Conservation (phyloP, 2,888 invertebrate genomes). For the Disparrhopalites patrizii region DNA sequence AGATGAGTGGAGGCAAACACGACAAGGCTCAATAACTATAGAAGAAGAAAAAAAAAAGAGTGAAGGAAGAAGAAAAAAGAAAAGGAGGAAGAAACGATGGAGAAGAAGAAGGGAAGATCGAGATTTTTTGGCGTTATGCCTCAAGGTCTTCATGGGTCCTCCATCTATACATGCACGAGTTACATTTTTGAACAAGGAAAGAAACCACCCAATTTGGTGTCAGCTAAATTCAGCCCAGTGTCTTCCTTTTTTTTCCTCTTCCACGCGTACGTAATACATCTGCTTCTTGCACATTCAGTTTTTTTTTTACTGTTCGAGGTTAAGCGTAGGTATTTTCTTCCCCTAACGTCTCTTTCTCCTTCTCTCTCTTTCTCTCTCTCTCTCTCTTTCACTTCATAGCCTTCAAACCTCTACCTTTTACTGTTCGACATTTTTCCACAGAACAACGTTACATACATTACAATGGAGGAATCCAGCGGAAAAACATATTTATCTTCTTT, state of each 20-base stretch:
- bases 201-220: constrained; percentile 28
- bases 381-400: background rate
- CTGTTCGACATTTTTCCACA: too few species aligned
- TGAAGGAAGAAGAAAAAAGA: background rate
- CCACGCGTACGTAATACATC: constrained; percentile 24
- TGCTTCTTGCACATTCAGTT: constrained; percentile 8
- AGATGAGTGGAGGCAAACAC: background rate
- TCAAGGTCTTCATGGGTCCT: constrained; percentile 29
- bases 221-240: constrained; percentile 29
- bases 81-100: background rate
- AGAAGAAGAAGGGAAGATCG: constrained; percentile 18
- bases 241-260: too few species aligned
- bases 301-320: constrained; percentile 17
- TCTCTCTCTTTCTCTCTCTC: background rate
- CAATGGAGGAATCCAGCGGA: too few species aligned
- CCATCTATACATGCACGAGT: constrained; percentile 26
- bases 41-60: too few species aligned
- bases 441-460: too few species aligned
- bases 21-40: background rate
- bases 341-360: background rate
- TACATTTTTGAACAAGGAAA: constrained; percentile 25
- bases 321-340: constrained; percentile 19
- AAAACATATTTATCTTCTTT: too few species aligned
- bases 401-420: too few species aligned
- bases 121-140: constrained; percentile 31